These are phyloP conservation scores for Pelodiscus sinensis DNA, from an alignment of 2,113 vertebrate genomes.

Conservation along the genomic window DNA sequence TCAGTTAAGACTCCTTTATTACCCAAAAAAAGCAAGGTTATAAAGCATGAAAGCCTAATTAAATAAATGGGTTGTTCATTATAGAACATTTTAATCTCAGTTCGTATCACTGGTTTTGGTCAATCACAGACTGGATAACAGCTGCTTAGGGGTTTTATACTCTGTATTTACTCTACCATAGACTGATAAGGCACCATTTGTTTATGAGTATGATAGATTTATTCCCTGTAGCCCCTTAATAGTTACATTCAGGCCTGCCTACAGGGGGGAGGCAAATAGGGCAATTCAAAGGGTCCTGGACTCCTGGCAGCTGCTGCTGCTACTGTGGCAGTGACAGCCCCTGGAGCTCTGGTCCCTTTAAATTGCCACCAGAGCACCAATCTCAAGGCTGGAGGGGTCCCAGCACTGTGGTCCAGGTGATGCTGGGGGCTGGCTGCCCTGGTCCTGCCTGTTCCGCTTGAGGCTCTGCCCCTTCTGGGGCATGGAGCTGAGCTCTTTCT, in stretches of 20 bases:
- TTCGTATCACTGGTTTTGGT: constrained; percentile 53
- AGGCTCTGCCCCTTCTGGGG: too few species aligned
- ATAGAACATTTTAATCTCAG: constrained; percentile 69
- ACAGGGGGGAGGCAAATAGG: too few species aligned
- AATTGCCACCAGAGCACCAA: too few species aligned
- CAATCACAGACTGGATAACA: constrained; percentile 48
- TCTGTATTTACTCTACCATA: constrained; percentile 40
- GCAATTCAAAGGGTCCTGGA: too few species aligned
- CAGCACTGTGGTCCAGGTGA: too few species aligned
- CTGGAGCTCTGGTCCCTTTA: too few species aligned
- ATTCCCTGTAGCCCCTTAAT: constrained; percentile 53
- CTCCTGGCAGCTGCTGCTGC: too few species aligned
- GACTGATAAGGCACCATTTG: constrained; percentile 45
- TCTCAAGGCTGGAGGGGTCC: too few species aligned
- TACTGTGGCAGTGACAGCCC: too few species aligned
- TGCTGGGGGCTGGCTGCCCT: too few species aligned
- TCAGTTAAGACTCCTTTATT: constrained; percentile 52
- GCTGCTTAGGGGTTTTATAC: constrained; percentile 48
- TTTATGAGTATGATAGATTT: constrained; percentile 44
- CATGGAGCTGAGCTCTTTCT: too few species aligned
- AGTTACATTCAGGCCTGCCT: constrained; percentile 11
- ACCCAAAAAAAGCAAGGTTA: constrained; percentile 51
- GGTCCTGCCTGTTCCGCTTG: too few species aligned
- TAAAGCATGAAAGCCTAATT: constrained; percentile 67
- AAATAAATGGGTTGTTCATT: constrained; percentile 77